A percentile compares a stretch with the other conserved stretches of the same genome.
These are phyloP conservation scores for Pimpla rufipes DNA, from an alignment of 2,888 invertebrate species.

Conservation along the genomic window DNA sequence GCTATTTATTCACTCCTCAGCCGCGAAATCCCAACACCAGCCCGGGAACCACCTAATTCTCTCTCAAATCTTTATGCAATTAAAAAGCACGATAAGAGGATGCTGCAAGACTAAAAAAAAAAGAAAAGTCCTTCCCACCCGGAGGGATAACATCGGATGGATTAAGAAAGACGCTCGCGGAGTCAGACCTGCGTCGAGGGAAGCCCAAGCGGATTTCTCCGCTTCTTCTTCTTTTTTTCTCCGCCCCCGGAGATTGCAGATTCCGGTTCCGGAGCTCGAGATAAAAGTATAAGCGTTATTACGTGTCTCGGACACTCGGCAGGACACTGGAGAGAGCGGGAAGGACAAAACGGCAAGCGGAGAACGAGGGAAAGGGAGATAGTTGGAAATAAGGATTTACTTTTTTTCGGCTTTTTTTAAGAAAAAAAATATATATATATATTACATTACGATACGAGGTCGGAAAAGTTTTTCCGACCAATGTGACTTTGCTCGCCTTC, in stretches of 20 bases:
- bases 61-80: slow-evolving; percentile 40
- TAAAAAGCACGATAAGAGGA: slow-evolving; percentile 31
- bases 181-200: slow-evolving; percentile 24
- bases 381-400: slow-evolving; percentile 5
- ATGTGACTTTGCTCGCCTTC: too few relatives aligned
- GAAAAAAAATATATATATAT: slow-evolving; percentile 20
- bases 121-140: not conserved
- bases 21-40: slow-evolving; percentile 8
- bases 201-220: slow-evolving; percentile 45
- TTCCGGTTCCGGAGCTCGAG: slow-evolving; percentile 53
- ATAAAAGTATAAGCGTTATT: slow-evolving; percentile 67
- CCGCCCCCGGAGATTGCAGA: slow-evolving; percentile 14
- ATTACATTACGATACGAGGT: too few relatives aligned
- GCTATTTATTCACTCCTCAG: slow-evolving; percentile 23
- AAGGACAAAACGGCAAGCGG: slow-evolving; percentile 9
- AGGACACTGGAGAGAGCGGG: slow-evolving; percentile 3
- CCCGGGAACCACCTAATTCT: not conserved
- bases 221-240: slow-evolving; percentile 7
- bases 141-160: slow-evolving; percentile 50
- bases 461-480: too few relatives aligned
- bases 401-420: not conserved
- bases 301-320: slow-evolving; percentile 58
- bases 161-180: slow-evolving; percentile 54
- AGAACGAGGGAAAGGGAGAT: slow-evolving; percentile 28
- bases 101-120: slow-evolving; percentile 2